A percentile compares a stretch with the other conserved stretches of the same genome.
Evolutionary conservation across 2,113 vertebrate species (phyloP).

Genomic region (Galemys pyrenaicus): DNA sequence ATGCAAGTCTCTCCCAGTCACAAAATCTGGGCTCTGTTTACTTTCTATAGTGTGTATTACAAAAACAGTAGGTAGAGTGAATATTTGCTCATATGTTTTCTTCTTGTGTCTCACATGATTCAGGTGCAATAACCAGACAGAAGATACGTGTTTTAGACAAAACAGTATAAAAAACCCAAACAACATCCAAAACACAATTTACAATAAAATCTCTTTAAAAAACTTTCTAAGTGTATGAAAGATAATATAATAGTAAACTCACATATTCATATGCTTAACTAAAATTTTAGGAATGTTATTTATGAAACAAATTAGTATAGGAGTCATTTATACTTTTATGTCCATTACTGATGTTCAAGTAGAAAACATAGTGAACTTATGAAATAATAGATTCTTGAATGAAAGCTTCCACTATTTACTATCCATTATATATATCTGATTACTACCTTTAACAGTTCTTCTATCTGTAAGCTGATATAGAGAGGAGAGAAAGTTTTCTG

Average conservation of each 20-base stretch:
- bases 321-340: not conserved
- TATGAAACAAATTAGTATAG: not conserved
- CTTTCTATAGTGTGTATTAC: not conserved
- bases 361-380: not conserved
- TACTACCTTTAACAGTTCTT: not conserved
- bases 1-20: not conserved
- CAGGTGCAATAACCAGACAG: not conserved
- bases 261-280: not conserved
- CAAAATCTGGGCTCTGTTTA: not conserved
- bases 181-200: not conserved
- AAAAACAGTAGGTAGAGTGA: not conserved
- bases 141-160: conserved; percentile 34
- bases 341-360: not conserved
- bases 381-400: not conserved
- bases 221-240: conserved; percentile 29
- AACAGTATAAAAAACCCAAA: not conserved
- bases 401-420: not conserved
- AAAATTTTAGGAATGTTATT: conserved; percentile 2
- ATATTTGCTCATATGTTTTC: not conserved
- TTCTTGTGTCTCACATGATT: not conserved
- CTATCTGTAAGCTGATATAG: not conserved
- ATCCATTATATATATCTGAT: not conserved
- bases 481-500: not conserved
- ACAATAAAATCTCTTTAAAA: not conserved
- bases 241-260: not conserved